phyloP scores from a whole-genome alignment of 2,888 invertebrate genomes.

The Thymelicus sylvestris region DNA sequence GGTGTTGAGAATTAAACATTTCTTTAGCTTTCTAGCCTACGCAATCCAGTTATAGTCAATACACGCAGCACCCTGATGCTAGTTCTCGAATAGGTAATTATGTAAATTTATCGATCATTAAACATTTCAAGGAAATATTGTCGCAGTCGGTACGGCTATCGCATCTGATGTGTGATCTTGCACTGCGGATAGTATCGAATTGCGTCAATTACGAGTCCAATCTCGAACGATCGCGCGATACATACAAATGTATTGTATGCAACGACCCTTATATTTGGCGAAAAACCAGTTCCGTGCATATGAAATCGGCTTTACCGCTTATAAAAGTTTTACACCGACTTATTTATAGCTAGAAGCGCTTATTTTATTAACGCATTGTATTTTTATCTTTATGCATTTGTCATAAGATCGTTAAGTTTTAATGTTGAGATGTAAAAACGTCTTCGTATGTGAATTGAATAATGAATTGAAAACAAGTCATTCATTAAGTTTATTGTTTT shows the following conservation, averaged over 20 bases:
- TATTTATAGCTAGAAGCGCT: constrained; percentile 34
- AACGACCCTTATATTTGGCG: constrained; percentile 62
- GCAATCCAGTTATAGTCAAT: background rate
- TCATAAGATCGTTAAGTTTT: constrained; percentile 29
- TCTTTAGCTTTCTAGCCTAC: background rate
- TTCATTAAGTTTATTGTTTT: constrained; percentile 5
- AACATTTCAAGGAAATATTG: constrained; percentile 71
- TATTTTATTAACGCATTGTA: constrained; percentile 33
- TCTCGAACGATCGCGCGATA: constrained; percentile 73
- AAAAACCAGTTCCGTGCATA: constrained; percentile 42
- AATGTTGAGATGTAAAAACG: constrained; percentile 15
- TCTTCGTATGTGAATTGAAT: constrained; percentile 1
- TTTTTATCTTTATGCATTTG: constrained; percentile 21
- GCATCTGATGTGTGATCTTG: constrained; percentile 71
- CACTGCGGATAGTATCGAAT: constrained; percentile 77
- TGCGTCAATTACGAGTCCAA: constrained; percentile 81
- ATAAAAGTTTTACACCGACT: constrained; percentile 34
- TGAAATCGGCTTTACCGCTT: constrained; percentile 38
- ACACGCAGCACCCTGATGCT: background rate
- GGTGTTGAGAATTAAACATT: too few species aligned
- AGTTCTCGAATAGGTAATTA: constrained; percentile 52
- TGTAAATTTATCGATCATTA: constrained; percentile 72
- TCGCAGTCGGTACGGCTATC: constrained; percentile 76
- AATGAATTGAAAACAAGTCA: constrained; percentile 10
- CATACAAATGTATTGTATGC: constrained; percentile 78